Evolutionary conservation across 2,113 vertebrate genomes (phyloP).

Genomic region (Aviceda subcristata): DNA sequence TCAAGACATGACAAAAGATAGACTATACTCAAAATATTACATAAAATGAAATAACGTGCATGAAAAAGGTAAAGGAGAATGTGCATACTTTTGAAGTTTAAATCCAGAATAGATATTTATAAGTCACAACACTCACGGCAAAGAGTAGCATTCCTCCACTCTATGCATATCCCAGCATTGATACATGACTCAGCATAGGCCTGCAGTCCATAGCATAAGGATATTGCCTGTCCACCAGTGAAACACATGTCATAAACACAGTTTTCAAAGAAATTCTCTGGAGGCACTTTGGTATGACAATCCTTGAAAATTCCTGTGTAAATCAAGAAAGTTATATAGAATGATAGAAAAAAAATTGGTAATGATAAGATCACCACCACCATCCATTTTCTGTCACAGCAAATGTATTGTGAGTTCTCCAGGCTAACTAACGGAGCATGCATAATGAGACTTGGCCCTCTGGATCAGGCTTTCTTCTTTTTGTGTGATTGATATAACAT

Average conservation of each 20-base stretch:
- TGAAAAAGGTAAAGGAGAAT: not conserved
- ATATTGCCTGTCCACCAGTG: constrained; percentile 73
- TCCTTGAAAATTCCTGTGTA: constrained; percentile 81
- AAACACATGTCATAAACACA: constrained; percentile 85
- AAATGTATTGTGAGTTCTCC: not conserved
- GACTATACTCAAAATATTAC: not conserved
- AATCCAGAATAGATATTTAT: not conserved
- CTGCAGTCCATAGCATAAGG: constrained; percentile 85
- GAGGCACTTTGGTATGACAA: constrained; percentile 77
- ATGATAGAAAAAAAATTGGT: not conserved
- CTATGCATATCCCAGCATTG: constrained; percentile 73
- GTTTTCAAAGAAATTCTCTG: constrained; percentile 78
- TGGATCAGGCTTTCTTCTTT: not conserved
- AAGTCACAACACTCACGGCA: constrained; percentile 80
- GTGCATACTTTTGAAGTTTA: not conserved
- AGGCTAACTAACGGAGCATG: not conserved
- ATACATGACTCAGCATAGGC: constrained; percentile 83
- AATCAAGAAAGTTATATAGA: not conserved
- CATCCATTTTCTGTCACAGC: not conserved
- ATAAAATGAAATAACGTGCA: not conserved
- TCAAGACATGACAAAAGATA: not conserved
- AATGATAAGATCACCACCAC: not conserved
- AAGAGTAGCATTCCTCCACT: constrained; percentile 84
- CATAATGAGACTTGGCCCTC: not conserved
- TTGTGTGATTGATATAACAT: not conserved